These are phyloP conservation scores for Heliconius erato DNA, from an alignment of 2,888 invertebrate species.

Conservation along the genomic window DNA sequence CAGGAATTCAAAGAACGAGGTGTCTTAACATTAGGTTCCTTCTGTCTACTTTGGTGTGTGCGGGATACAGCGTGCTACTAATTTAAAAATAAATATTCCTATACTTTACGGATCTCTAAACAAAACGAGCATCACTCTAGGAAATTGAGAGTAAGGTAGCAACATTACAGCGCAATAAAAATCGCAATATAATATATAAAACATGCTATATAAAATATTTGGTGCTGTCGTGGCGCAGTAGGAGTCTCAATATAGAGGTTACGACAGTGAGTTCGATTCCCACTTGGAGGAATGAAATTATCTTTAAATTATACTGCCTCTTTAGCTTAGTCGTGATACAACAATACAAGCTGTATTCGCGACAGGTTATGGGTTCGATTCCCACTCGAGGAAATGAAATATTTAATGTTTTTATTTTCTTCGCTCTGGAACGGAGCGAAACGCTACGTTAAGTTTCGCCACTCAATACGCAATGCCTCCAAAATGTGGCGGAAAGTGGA, in stretches of 20 bases:
- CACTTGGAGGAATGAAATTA: background rate
- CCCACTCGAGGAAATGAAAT: no score
- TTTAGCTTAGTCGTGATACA: no score
- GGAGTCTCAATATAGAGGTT: background rate
- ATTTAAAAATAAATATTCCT: background rate
- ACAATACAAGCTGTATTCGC: no score
- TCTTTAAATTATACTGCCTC: no score
- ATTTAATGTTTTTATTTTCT: no score
- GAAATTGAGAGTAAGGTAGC: constrained; percentile 53
- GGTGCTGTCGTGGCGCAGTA: constrained; percentile 33
- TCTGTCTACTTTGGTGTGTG: background rate
- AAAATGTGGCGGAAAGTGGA: no score
- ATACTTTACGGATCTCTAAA: constrained; percentile 15
- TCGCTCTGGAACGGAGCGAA: no score
- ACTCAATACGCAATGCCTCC: no score
- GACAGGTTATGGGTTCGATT: no score
- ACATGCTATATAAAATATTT: constrained; percentile 59
- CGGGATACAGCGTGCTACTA: background rate
- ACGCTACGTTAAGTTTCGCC: no score
- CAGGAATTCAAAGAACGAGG: background rate
- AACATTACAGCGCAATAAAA: constrained; percentile 60
- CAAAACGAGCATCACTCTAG: constrained; percentile 54
- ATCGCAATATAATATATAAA: constrained; percentile 57
- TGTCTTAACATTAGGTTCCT: background rate
- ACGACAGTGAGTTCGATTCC: background rate